Conservation (phyloP, 1,140 invertebrate species). For the Drosophila grimshawi region DNA sequence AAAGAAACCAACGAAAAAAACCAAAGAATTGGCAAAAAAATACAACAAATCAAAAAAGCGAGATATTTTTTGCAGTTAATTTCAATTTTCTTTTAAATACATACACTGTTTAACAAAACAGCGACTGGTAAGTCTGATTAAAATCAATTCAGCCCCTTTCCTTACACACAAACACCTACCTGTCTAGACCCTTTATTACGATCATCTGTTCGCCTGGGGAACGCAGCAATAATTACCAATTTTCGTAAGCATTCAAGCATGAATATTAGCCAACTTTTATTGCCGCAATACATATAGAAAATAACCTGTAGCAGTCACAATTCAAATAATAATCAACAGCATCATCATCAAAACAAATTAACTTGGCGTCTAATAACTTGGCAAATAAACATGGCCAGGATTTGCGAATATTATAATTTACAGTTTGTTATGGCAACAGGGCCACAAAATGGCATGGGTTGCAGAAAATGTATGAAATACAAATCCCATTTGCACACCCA, state of each 20-base stretch:
- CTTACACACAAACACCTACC: not conserved
- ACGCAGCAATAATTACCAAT: constrained; percentile 33
- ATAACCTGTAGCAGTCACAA: constrained; percentile 17
- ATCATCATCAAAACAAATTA: constrained; percentile 67
- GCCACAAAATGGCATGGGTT: constrained; percentile 11
- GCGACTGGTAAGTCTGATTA: constrained; percentile 10
- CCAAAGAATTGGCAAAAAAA: constrained; percentile 49
- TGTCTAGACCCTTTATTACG: constrained; percentile 49
- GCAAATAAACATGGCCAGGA: constrained; percentile 11
- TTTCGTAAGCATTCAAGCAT: constrained; percentile 27
- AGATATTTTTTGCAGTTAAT: constrained; percentile 24
- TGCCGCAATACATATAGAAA: constrained; percentile 2
- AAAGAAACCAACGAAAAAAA: constrained; percentile 57
- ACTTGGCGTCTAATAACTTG: constrained; percentile 66
- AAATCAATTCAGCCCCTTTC: constrained; percentile 17
- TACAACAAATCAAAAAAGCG: constrained; percentile 17
- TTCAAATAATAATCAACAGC: constrained; percentile 55
- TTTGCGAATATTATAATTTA: constrained; percentile 65
- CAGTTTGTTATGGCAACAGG: constrained; percentile 45
- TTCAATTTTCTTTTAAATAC: not conserved
- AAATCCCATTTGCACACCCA: constrained; percentile 54
- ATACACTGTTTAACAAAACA: constrained; percentile 11
- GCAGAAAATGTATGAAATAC: constrained; percentile 57
- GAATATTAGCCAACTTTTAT: constrained; percentile 29
- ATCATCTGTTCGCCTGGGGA: constrained; percentile 41